phyloP scores from a whole-genome alignment of 2,797 vertebrate genomes.

The Diglossa cyanea region DNA sequence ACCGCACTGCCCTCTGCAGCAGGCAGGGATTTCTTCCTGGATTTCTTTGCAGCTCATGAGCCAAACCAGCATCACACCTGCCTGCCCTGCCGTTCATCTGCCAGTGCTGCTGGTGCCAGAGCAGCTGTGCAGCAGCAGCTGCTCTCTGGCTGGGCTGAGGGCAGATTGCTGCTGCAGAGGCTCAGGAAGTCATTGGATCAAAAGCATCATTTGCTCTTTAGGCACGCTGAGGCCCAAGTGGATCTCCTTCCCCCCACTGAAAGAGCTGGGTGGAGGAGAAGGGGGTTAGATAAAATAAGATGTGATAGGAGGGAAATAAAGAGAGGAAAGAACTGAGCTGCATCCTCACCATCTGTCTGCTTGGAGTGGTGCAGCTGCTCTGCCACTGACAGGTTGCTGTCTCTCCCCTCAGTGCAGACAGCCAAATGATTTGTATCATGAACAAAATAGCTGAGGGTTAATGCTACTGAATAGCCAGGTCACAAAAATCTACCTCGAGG shows the following conservation, averaged over 20 bases:
- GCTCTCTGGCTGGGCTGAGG: background rate
- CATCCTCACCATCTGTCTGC: background rate
- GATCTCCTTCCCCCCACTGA: fast-evolving
- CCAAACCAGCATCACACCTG: background rate
- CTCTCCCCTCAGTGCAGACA: background rate
- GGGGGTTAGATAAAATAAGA: background rate
- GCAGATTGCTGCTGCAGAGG: background rate
- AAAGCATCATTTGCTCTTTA: background rate
- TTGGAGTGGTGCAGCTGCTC: background rate
- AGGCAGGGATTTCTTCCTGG: background rate
- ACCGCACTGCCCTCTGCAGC: background rate
- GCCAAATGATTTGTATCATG: background rate
- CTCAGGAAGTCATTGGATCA: background rate
- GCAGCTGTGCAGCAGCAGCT: constrained; percentile 36
- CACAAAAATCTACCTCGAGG: background rate
- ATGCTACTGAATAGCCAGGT: background rate
- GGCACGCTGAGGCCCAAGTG: background rate
- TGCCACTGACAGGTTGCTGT: background rate
- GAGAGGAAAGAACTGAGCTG: background rate
- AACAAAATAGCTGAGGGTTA: background rate
- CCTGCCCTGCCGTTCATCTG: background rate
- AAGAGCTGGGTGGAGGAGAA: background rate
- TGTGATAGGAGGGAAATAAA: background rate
- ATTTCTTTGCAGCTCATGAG: background rate
- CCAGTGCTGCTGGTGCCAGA: background rate